phyloP scores from a whole-genome alignment of 2,888 invertebrate species.

The Leucophenga montana region DNA sequence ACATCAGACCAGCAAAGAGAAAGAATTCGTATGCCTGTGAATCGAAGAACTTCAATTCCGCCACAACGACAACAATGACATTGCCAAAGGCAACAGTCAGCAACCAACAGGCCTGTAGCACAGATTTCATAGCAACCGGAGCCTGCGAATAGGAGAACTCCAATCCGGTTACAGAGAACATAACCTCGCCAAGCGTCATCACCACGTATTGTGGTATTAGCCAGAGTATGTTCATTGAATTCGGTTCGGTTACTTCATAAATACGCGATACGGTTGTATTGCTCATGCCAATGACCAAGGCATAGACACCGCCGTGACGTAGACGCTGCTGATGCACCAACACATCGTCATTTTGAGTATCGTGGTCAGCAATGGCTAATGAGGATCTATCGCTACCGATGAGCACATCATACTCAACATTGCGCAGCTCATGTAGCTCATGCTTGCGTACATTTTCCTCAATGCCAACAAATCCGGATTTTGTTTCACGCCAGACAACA shows the following conservation, averaged over 20 bases:
- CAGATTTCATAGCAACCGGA: slow-evolving; percentile 89
- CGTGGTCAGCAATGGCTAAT: too few species aligned
- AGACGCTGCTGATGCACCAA: slow-evolving; percentile 38
- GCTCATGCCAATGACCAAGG: slow-evolving; percentile 55
- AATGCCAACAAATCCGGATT: slow-evolving; percentile 38
- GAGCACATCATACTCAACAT: slow-evolving; percentile 54
- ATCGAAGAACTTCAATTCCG: slow-evolving; percentile 83
- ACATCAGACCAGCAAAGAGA: slow-evolving; percentile 90
- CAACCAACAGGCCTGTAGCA: slow-evolving; percentile 92
- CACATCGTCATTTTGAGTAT: not conserved
- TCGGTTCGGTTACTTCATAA: slow-evolving; percentile 68
- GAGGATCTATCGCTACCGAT: too few species aligned
- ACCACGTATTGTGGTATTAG: slow-evolving; percentile 80
- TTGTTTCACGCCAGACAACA: slow-evolving; percentile 53
- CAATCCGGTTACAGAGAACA: slow-evolving; percentile 81
- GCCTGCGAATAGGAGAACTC: slow-evolving; percentile 82
- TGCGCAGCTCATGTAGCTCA: slow-evolving; percentile 52
- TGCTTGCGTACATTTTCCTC: slow-evolving; percentile 47
- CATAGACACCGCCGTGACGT: slow-evolving; percentile 69
- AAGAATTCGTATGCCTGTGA: slow-evolving; percentile 89
- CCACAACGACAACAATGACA: slow-evolving; percentile 90
- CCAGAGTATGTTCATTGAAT: slow-evolving; percentile 76
- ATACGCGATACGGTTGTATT: slow-evolving; percentile 38
- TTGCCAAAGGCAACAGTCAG: slow-evolving; percentile 95
- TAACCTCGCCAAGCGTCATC: slow-evolving; percentile 77